Conservation (phyloP, 2,797 vertebrate genomes). For the Myotis findleyi region DNA sequence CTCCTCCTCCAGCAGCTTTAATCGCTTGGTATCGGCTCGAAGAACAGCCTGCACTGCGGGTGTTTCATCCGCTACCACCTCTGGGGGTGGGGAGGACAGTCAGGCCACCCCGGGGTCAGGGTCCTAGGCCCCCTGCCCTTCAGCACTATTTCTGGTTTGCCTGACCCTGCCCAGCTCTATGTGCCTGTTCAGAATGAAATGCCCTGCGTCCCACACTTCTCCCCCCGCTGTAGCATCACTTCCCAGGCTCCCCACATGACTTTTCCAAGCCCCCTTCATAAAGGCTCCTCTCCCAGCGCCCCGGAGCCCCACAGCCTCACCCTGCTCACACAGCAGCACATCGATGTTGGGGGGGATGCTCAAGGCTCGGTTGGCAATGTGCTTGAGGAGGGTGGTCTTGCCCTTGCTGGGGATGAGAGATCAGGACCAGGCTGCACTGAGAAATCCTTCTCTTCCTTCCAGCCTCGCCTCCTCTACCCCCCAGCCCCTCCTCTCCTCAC, state of each 20-base stretch:
- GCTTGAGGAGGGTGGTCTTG: slow-evolving; percentile 96
- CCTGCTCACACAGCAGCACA: slow-evolving; percentile 96
- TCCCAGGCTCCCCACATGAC: background rate
- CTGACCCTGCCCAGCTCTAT: background rate
- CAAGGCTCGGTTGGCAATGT: slow-evolving; percentile 94
- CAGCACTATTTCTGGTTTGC: background rate
- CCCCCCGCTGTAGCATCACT: background rate
- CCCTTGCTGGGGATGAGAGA: slow-evolving; percentile 90
- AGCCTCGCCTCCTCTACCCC: background rate
- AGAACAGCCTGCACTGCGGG: slow-evolving; percentile 95
- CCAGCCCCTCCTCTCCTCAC: slow-evolving; percentile 83
- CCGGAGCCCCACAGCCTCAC: slow-evolving; percentile 78
- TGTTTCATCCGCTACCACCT: slow-evolving; percentile 95
- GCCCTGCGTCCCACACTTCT: background rate
- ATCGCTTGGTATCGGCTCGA: slow-evolving; percentile 93
- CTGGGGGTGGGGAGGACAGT: slow-evolving; percentile 78
- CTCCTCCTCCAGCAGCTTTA: slow-evolving; percentile 94
- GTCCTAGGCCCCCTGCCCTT: background rate
- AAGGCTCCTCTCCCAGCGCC: background rate
- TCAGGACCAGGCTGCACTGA: background rate
- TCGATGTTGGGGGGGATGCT: slow-evolving; percentile 97
- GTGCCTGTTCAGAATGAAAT: background rate
- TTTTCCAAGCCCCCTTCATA: background rate
- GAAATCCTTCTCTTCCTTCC: background rate
- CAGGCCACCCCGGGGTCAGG: background rate